Evolutionary conservation across 2,113 vertebrate genomes (phyloP).

Genomic region (Prunella himalayana): DNA sequence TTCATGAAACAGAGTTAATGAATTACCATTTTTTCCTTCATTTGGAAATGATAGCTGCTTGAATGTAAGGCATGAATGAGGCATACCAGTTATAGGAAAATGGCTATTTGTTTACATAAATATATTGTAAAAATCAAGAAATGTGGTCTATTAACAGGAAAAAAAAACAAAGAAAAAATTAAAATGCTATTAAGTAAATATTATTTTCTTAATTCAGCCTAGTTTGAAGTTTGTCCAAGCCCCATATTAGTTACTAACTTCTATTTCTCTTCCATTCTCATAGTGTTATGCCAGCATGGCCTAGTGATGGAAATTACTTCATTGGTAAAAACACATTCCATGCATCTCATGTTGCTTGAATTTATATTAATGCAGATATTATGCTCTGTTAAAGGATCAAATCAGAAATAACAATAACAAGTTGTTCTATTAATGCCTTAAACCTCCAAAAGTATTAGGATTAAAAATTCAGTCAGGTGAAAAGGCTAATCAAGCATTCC

Average conservation of each 20-base stretch:
- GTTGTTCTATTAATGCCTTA: slow-evolving; percentile 61
- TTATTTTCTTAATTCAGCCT: neutral
- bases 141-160: neutral
- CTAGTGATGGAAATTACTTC: neutral
- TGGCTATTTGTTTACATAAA: neutral
- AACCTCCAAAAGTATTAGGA: slow-evolving; percentile 59
- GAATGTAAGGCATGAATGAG: neutral
- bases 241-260: neutral
- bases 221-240: neutral
- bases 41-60: neutral
- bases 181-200: neutral
- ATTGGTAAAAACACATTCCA: neutral
- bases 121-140: neutral
- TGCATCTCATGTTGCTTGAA: neutral
- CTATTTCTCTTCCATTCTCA: neutral
- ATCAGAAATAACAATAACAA: slow-evolving; percentile 49
- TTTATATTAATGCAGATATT: neutral
- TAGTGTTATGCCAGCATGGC: neutral
- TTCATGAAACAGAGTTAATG: neutral
- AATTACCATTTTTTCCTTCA: neutral
- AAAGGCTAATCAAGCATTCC: slow-evolving; percentile 51
- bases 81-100: neutral
- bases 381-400: neutral
- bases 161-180: neutral
- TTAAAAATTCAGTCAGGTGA: slow-evolving; percentile 59